Percentiles rank a stretch among this genome's conserved stretches.
Conservation (phyloP, 2,113 vertebrate genomes). For the Oryzias javanicus region DNA sequence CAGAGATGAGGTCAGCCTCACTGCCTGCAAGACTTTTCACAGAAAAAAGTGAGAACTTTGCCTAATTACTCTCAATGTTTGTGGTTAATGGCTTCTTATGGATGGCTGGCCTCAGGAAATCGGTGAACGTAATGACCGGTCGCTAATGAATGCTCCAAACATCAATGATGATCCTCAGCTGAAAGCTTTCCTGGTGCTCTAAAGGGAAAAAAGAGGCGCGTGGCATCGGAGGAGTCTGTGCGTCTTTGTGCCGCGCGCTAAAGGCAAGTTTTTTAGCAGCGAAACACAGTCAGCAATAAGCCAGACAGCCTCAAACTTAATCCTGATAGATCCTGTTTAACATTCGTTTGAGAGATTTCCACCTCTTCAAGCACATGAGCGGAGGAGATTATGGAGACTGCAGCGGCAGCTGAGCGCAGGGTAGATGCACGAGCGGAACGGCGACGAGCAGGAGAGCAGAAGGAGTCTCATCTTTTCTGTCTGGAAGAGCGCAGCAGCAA, state of each 20-base stretch:
- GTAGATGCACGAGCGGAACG: conserved; percentile 10
- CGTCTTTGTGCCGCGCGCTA: conserved; percentile 16
- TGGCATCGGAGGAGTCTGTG: conserved; percentile 15
- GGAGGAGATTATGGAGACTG: conserved; percentile 57
- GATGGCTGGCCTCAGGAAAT: conserved; percentile 61
- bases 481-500: conserved; percentile 19
- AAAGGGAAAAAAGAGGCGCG: background rate
- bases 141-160: conserved; percentile 74
- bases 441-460: conserved; percentile 9
- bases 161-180: conserved; percentile 60
- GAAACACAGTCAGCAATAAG: conserved; percentile 65
- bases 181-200: conserved; percentile 26
- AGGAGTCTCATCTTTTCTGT: conserved; percentile 3
- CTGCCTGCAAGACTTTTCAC: conserved; percentile 19
- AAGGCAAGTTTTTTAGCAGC: conserved; percentile 27
- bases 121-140: conserved; percentile 74
- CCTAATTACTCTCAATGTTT: conserved; percentile 63
- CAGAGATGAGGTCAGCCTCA: conserved; percentile 37
- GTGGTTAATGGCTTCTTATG: conserved; percentile 63
- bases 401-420: conserved; percentile 24
- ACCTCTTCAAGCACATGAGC: conserved; percentile 68
- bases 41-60: conserved; percentile 47
- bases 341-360: conserved; percentile 65
- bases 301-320: conserved; percentile 69
- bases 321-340: conserved; percentile 75